Conservation (phyloP, 2,113 vertebrate species). For the Drymodes brunneopygia region DNA sequence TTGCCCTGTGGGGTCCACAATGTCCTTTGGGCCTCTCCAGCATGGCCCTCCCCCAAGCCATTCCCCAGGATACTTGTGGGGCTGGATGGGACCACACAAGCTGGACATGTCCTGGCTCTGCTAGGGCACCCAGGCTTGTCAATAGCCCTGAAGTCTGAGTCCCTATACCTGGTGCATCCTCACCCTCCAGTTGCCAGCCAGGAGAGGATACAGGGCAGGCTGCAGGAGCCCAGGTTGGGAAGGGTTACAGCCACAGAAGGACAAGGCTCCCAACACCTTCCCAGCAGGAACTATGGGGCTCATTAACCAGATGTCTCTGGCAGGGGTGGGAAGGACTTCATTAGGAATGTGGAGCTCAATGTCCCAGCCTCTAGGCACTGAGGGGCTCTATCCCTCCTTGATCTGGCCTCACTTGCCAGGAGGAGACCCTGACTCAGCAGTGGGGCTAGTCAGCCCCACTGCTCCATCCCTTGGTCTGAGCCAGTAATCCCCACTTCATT, state of each 20-base stretch:
- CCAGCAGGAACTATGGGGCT: not conserved
- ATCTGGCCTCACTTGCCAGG: fast-evolving
- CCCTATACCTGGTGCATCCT: not conserved
- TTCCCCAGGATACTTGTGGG: not conserved
- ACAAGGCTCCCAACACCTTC: not conserved
- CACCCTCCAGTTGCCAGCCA: not conserved
- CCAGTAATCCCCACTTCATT: not conserved
- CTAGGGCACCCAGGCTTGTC: fast-evolving
- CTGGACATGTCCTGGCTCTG: not conserved
- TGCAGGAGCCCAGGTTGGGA: fast-evolving
- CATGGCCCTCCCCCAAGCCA: fast-evolving
- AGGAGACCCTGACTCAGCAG: not conserved
- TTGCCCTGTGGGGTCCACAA: fast-evolving
- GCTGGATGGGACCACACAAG: not conserved
- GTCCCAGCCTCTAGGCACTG: not conserved
- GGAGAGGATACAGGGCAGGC: not conserved
- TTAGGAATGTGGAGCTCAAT: not conserved
- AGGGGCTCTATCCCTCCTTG: not conserved
- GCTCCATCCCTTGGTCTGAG: not conserved
- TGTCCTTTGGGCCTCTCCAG: not conserved
- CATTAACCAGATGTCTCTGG: not conserved
- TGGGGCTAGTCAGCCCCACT: not conserved
- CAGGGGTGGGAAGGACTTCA: not conserved
- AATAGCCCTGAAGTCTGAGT: not conserved
- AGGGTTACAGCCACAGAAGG: not conserved